These are phyloP conservation scores for Pangasius mekongensis DNA, from an alignment of 2,797 vertebrate genomes.

Conservation along the genomic window DNA sequence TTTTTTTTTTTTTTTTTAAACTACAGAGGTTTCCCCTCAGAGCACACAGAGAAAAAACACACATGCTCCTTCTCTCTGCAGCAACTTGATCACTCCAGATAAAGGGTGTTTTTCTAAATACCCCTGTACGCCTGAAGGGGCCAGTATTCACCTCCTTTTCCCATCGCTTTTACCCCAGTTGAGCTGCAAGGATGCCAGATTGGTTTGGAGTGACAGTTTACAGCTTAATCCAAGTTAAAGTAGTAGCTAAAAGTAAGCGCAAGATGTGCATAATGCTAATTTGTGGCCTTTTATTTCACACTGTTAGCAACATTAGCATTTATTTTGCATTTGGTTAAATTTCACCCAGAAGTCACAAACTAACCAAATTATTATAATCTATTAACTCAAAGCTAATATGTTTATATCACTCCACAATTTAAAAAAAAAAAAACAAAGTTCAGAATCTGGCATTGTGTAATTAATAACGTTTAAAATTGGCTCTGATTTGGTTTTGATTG, in stretches of 20 bases:
- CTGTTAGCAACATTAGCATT: not conserved
- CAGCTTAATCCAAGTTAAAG: not conserved
- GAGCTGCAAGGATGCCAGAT: not conserved
- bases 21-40: slow-evolving; percentile 34
- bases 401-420: not conserved
- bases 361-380: not conserved
- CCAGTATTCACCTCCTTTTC: slow-evolving; percentile 71
- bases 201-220: not conserved
- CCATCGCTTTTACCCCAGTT: not conserved
- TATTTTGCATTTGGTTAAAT: not conserved
- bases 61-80: not conserved
- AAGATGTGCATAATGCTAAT: not conserved
- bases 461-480: not conserved
- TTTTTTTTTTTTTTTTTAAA: slow-evolving; percentile 17
- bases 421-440: not conserved
- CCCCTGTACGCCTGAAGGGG: slow-evolving; percentile 70
- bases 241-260: not conserved
- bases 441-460: not conserved
- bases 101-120: slow-evolving; percentile 42
- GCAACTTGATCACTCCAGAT: slow-evolving; percentile 39
- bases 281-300: not conserved
- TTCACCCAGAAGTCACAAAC: not conserved
- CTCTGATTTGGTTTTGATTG: not conserved
- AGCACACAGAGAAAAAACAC: slow-evolving; percentile 41
- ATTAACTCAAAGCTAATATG: not conserved